Conservation (phyloP, 2,888 invertebrate genomes). For the Chloroclysta siterata region DNA sequence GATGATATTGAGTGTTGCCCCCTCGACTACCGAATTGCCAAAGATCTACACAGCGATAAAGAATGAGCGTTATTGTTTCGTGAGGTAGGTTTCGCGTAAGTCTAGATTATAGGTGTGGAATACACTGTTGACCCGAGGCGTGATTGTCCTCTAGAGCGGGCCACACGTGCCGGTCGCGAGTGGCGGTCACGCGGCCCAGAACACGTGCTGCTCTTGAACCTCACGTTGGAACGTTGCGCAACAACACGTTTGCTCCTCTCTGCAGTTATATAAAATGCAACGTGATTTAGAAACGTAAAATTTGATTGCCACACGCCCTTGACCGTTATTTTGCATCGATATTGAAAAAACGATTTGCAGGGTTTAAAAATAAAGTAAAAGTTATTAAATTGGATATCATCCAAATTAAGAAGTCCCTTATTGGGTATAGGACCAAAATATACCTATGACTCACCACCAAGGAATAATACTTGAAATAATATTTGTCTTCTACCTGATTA, state of each 20-base stretch:
- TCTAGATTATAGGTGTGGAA: slow-evolving; percentile 1
- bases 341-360: slow-evolving; percentile 6
- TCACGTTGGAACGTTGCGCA: slow-evolving; percentile 79
- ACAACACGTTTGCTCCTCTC: slow-evolving; percentile 65
- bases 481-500: not conserved
- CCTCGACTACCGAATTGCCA: not conserved
- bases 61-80: not conserved
- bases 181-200: slow-evolving; percentile 70
- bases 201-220: slow-evolving; percentile 79
- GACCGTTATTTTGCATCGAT: slow-evolving; percentile 45
- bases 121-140: slow-evolving; percentile 56
- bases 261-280: slow-evolving; percentile 79
- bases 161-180: slow-evolving; percentile 59
- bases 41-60: not conserved
- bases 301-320: slow-evolving; percentile 62
- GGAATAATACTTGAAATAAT: not conserved
- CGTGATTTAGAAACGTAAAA: slow-evolving; percentile 75
- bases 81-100: slow-evolving; percentile 3
- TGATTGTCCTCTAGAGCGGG: slow-evolving; percentile 51
- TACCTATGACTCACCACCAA: not conserved
- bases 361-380: too few species aligned
- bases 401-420: too few species aligned
- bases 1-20: slow-evolving; percentile 2
- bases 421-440: not conserved
- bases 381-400: too few species aligned